Evolutionary conservation across 37 sponge, comb jelly and placozoan genomes (phyloP).

Genomic region (Halichondria panicea): DNA sequence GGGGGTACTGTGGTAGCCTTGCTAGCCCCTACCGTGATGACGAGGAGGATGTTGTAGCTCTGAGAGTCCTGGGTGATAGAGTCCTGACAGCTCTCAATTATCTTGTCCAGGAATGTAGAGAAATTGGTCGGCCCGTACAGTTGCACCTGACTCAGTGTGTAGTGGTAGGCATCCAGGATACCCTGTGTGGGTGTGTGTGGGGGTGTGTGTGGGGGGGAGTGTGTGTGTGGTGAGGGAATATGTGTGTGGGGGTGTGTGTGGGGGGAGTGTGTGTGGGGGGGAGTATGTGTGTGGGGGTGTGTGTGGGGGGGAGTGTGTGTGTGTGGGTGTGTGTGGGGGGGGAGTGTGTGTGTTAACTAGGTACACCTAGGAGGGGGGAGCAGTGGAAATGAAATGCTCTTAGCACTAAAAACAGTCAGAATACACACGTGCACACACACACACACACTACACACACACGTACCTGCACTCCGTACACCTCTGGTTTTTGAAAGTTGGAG

Average conservation of each 20-base stretch:
- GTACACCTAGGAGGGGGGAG: no score
- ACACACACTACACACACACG: constrained; percentile 1
- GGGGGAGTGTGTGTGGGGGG: not conserved
- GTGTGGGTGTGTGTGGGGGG: not conserved
- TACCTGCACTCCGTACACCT: constrained; percentile 80
- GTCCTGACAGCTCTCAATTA: constrained; percentile 38
- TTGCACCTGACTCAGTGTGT: constrained; percentile 58
- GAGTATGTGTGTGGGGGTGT: not conserved
- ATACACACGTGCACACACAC: not conserved
- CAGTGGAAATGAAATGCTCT: no score
- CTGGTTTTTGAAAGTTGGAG: constrained; percentile 62
- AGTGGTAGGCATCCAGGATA: constrained; percentile 79
- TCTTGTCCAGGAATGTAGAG: constrained; percentile 68
- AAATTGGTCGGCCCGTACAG: constrained; percentile 88
- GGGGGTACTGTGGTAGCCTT: not conserved
- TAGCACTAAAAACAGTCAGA: not conserved
- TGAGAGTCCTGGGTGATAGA: constrained; percentile 57
- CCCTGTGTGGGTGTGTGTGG: constrained; percentile 44
- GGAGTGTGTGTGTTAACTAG: not conserved
- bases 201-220: constrained; percentile 3
- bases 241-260: not conserved
- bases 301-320: not conserved
- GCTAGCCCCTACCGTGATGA: constrained; percentile 73
- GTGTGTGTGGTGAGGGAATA: not conserved
- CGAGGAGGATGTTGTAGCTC: constrained; percentile 71